Conservation (phyloP, 2,888 invertebrate species). For the Campoplex nolae region DNA sequence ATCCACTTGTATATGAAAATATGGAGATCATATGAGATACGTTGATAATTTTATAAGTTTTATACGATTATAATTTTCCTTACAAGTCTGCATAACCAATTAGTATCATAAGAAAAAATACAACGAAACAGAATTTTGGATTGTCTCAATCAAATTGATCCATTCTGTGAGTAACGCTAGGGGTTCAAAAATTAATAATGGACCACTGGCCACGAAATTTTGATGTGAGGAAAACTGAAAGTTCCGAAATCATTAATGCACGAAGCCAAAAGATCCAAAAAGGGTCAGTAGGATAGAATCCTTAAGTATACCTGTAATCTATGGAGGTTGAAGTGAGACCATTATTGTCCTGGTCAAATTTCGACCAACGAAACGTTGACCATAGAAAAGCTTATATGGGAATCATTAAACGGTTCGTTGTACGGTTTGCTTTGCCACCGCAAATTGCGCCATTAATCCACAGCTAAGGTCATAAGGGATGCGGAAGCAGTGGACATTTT, state of each 20-base stretch:
- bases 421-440: slow-evolving; percentile 60
- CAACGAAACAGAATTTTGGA: not conserved
- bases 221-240: not conserved
- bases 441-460: slow-evolving; percentile 75
- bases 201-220: not conserved
- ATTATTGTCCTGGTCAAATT: slow-evolving; percentile 50
- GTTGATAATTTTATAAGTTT: not conserved
- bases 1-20: not conserved
- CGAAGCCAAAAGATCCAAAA: not conserved
- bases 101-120: not conserved
- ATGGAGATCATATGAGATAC: not conserved
- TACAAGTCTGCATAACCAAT: not conserved
- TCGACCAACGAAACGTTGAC: slow-evolving; percentile 31
- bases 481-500: slow-evolving; percentile 16
- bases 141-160: not conserved
- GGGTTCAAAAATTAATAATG: not conserved
- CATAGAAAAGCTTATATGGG: slow-evolving; percentile 14
- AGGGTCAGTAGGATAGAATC: slow-evolving; percentile 11
- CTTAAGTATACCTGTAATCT: not conserved
- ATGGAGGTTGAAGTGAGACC: slow-evolving; percentile 12
- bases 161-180: not conserved
- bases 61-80: not conserved
- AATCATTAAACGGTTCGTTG: slow-evolving; percentile 56
- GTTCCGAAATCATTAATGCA: not conserved
- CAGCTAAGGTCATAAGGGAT: slow-evolving; percentile 61